Conservation (phyloP, 2,888 invertebrate species). For the Drosophila anomelani region DNA sequence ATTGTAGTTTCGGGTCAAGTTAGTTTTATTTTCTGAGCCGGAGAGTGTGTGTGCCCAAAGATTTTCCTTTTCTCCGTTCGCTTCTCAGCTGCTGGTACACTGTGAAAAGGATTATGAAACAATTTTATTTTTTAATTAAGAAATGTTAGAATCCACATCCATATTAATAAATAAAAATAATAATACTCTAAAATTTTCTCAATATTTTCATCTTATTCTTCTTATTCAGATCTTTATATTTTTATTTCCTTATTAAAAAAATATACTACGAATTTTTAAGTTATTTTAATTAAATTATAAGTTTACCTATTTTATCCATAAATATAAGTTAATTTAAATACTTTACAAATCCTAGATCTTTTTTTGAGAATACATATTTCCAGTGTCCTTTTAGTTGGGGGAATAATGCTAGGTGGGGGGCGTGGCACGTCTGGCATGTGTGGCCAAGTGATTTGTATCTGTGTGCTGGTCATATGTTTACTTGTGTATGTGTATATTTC, state of each 20-base stretch:
- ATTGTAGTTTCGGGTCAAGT: constrained; percentile 74
- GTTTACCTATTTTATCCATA: background rate
- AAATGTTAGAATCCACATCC: too few species aligned
- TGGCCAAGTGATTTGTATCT: constrained; percentile 55
- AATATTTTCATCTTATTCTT: too few species aligned
- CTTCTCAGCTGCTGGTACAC: constrained; percentile 13
- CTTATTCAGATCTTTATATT: too few species aligned
- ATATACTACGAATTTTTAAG: background rate
- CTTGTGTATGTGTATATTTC: constrained; percentile 41
- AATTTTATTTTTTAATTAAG: background rate
- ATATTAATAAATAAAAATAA: too few species aligned
- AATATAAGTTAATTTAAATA: background rate
- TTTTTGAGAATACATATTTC: background rate
- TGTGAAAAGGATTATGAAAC: background rate
- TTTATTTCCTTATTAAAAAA: background rate
- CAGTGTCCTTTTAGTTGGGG: background rate
- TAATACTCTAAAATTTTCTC: too few species aligned
- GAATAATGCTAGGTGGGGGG: background rate
- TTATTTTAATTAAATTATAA: background rate
- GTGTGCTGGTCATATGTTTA: constrained; percentile 46
- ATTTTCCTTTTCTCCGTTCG: constrained; percentile 57
- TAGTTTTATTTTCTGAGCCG: constrained; percentile 52
- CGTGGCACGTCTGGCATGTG: constrained; percentile 57
- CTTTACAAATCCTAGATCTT: background rate
- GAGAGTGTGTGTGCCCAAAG: constrained; percentile 46